A percentile compares a stretch with the other conserved stretches of the same genome.
Conservation (phyloP, 2,113 vertebrate genomes). For the Lates calcarifer region DNA sequence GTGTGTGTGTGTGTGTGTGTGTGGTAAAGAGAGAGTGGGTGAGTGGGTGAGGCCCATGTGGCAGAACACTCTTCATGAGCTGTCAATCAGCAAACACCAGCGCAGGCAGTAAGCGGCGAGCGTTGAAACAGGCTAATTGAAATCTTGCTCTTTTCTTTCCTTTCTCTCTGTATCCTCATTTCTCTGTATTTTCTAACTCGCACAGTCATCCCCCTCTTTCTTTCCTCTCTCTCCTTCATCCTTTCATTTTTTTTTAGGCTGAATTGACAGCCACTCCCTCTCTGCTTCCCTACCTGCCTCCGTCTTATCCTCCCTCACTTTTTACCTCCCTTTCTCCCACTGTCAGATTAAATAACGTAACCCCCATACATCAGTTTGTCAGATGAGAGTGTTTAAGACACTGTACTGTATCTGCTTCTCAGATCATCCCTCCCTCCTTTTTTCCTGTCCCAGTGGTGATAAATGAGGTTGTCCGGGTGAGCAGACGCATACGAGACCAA, state of each 20-base stretch:
- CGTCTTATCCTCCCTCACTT: neutral
- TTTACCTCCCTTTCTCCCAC: conserved; percentile 12
- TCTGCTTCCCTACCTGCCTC: neutral
- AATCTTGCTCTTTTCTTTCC: conserved; percentile 32
- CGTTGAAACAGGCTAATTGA: conserved; percentile 43
- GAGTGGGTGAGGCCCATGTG: conserved; percentile 58
- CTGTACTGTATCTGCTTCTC: conserved; percentile 28
- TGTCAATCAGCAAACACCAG: conserved; percentile 57
- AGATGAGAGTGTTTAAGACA: conserved; percentile 40
- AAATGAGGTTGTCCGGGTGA: conserved; percentile 60
- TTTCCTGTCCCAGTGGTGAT: conserved; percentile 39
- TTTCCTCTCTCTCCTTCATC: neutral
- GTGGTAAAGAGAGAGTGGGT: neutral
- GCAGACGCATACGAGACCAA: conserved; percentile 62
- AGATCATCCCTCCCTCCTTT: neutral
- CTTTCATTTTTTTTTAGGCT: neutral
- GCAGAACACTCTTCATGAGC: conserved; percentile 47
- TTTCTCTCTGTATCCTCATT: neutral
- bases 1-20: conserved; percentile 32
- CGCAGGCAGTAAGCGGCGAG: conserved; percentile 27
- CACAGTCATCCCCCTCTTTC: neutral
- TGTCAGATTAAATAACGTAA: conserved; percentile 25
- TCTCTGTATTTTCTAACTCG: conserved; percentile 2
- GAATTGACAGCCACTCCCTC: neutral
- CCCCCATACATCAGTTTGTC: conserved; percentile 31